Base-by-base conservation (phyloP, 2,888 invertebrate species). In the Cryptosula pallasiana region DNA sequence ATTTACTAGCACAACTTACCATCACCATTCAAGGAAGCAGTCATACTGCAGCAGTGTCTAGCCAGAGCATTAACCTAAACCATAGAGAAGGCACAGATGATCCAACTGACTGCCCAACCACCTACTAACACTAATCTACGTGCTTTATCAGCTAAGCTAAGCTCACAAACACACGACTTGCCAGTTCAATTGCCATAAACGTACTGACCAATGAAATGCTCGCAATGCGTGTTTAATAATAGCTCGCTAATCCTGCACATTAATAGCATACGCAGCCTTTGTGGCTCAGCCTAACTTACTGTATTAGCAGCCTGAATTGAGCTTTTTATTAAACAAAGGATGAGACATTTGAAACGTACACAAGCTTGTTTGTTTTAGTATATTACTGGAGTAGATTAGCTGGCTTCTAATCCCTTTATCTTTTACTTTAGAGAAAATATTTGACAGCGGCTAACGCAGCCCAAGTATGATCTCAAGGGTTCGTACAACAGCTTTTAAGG, bases 41-140 rank as follows among this genome's bases (percentile, higher is more conserved):
- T 63, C 63, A 63, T 63, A 27, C 25, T 63, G 32, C 27, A 5
- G 20, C 57, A 5, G 25, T 63, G 63, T 5, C 25, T 63, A 32
- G 5, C 34, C 20, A 63, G 29, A 16, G 32, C 25, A 9, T 32
- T 27, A 32, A 63, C 32, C 63, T 32, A 63, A 34, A 34, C 55
- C 63, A 63, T 63, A 63, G 32, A 63, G 63, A 27, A 63, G 20
- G 32, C 9, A 32, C 13, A 25, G 32, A 63, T 63, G 63, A 63
- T 32, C 13, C 63, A 63, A 34, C 32, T n/a, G 25, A 63, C 13
- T 63, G 63, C 63, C 20, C 34, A 5, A 63, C 63, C 63, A 63
- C 63, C 63, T 63, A 63, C 63, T 63, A 63, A 32, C 63, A 63
- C 13, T 63, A 63, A 63, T 63, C 63, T 63, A 63, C 32, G 9